A percentile compares a stretch with the other conserved stretches of the same genome.
Conservation (phyloP, 2,797 vertebrate genomes). For the Saxicola maurus region DNA sequence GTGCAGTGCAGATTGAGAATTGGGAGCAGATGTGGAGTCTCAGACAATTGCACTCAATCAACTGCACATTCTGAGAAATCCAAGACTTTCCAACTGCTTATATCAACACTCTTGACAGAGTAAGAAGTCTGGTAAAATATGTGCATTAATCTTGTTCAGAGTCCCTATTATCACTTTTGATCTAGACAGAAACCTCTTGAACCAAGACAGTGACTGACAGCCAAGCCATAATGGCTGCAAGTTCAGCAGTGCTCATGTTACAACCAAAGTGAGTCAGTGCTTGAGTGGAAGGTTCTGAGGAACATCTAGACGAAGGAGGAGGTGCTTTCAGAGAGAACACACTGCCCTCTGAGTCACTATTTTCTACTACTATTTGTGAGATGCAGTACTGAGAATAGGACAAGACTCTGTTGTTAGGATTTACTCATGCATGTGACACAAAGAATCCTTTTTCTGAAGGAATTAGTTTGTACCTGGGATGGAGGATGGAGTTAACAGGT, state of each 20-base stretch:
- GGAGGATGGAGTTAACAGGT: neutral
- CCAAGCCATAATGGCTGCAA: neutral
- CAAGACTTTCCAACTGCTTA: neutral
- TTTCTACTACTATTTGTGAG: neutral
- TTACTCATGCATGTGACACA: neutral
- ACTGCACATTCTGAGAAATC: neutral
- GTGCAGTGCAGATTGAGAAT: neutral
- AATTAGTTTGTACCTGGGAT: neutral
- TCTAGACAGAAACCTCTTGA: neutral
- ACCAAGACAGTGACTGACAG: neutral
- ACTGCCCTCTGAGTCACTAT: neutral
- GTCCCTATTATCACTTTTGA: neutral
- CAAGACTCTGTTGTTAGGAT: neutral
- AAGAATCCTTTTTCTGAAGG: neutral
- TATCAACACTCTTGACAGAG: neutral
- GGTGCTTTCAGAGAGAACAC: slow-evolving; percentile 12
- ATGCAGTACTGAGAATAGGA: neutral
- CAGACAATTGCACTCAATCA: neutral
- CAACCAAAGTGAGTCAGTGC: neutral
- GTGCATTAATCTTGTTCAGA: neutral
- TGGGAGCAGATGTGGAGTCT: neutral
- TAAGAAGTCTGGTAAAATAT: neutral
- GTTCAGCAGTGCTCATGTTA: neutral
- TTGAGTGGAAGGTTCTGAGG: neutral
- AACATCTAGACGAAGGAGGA: neutral